phyloP scores from a whole-genome alignment of 2,113 vertebrate genomes.

The Synchiropus splendidus region DNA sequence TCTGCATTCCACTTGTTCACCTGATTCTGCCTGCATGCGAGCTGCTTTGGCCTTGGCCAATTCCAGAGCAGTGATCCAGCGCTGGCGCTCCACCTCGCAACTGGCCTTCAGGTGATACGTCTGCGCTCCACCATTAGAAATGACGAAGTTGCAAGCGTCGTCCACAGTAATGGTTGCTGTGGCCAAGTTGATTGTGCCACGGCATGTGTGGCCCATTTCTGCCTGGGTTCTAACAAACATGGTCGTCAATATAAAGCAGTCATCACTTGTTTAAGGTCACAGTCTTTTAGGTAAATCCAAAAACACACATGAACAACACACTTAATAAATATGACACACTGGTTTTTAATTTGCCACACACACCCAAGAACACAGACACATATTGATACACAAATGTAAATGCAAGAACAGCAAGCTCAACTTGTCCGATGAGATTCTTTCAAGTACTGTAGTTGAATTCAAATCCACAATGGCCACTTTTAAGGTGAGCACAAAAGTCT shows the following conservation, averaged over 20 bases:
- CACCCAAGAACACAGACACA: neutral
- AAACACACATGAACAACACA: neutral
- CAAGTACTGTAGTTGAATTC: no score
- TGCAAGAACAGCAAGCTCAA: no score
- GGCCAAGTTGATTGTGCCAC: constrained; percentile 92
- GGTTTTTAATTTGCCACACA: neutral
- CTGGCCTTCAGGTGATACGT: constrained; percentile 95
- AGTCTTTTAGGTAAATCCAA: no score
- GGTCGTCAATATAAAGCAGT: no score
- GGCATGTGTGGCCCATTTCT: constrained; percentile 93
- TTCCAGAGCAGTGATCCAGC: constrained; percentile 91
- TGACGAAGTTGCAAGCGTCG: constrained; percentile 94
- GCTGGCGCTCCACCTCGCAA: constrained; percentile 88
- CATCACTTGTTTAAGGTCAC: no score
- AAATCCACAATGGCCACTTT: no score
- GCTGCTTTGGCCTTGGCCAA: constrained; percentile 92
- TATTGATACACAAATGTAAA: no score
- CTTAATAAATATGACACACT: neutral
- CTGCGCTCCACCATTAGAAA: constrained; percentile 89
- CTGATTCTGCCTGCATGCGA: constrained; percentile 90
- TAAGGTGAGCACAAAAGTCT: no score
- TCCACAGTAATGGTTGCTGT: constrained; percentile 90
- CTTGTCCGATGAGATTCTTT: no score
- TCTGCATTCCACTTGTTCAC: constrained; percentile 55
- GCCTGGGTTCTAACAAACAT: constrained; percentile 77